These are phyloP conservation scores for Ptychochromis oligacanthus DNA, from an alignment of 2,113 vertebrate genomes.

Conservation along the genomic window DNA sequence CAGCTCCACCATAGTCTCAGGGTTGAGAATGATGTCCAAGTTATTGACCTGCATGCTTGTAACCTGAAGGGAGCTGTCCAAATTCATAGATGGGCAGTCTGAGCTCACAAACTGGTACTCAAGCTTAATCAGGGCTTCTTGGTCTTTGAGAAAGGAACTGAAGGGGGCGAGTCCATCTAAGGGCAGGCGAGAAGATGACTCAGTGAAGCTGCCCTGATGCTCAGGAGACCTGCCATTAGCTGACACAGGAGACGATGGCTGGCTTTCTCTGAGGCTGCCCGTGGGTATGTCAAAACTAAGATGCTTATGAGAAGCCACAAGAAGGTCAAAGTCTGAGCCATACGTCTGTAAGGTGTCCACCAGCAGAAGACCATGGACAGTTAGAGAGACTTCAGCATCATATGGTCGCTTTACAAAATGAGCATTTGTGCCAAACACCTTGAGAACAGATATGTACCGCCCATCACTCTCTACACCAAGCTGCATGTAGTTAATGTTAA, in stretches of 20 bases:
- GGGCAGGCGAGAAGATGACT: slow-evolving; percentile 38
- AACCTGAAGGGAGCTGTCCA: slow-evolving; percentile 94
- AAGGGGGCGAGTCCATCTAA: slow-evolving; percentile 62
- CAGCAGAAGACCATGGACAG: slow-evolving; percentile 92
- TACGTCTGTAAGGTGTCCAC: slow-evolving; percentile 98
- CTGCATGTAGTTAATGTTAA: slow-evolving; percentile 97
- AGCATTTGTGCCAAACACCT: slow-evolving; percentile 95
- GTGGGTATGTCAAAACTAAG: slow-evolving; percentile 95
- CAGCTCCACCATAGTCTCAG: slow-evolving; percentile 97
- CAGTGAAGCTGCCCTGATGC: slow-evolving; percentile 38
- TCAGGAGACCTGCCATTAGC: slow-evolving; percentile 60
- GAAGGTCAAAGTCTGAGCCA: slow-evolving; percentile 94
- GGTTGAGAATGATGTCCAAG: slow-evolving; percentile 96
- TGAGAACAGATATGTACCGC: slow-evolving; percentile 95
- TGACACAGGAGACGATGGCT: slow-evolving; percentile 86
- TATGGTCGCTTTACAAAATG: slow-evolving; percentile 97
- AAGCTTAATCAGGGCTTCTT: slow-evolving; percentile 93
- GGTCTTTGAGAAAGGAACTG: slow-evolving; percentile 79
- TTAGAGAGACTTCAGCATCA: slow-evolving; percentile 91
- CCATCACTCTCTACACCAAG: slow-evolving; percentile 93
- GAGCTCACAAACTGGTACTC: slow-evolving; percentile 99
- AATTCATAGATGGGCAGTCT: slow-evolving; percentile 94
- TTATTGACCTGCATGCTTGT: slow-evolving; percentile 95
- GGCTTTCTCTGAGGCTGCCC: slow-evolving; percentile 91
- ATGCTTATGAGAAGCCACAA: slow-evolving; percentile 98